Evolutionary conservation across 2,113 vertebrate species (phyloP).

Genomic region (Cromileptes altivelis): DNA sequence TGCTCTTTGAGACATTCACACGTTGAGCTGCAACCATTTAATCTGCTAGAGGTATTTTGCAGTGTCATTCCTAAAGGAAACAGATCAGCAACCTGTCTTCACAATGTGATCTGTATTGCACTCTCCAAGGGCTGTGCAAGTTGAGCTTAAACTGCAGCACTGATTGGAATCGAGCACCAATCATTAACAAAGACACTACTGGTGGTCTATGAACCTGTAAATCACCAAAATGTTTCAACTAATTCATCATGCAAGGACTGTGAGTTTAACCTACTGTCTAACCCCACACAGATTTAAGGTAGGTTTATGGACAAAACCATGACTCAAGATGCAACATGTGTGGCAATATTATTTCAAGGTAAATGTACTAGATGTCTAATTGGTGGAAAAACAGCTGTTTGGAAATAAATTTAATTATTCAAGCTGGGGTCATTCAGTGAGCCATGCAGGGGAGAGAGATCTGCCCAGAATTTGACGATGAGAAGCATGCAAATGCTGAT

Average conservation of each 20-base stretch:
- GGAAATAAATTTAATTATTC: not conserved
- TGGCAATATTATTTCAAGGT: not conserved
- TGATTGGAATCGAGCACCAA: not conserved
- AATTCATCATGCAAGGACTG: not conserved
- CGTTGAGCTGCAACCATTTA: constrained; percentile 14
- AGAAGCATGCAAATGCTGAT: constrained; percentile 2
- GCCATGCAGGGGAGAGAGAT: not conserved
- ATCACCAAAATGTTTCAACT: not conserved
- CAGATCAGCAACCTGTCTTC: constrained; percentile 1
- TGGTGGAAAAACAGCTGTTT: not conserved
- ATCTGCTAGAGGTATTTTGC: constrained; percentile 36
- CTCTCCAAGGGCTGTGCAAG: not conserved
- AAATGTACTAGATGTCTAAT: constrained; percentile 4
- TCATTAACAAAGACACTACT: not conserved
- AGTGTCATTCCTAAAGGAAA: constrained; percentile 26
- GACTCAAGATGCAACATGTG: not conserved
- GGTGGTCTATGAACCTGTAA: not conserved
- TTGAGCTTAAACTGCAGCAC: not conserved
- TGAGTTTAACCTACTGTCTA: not conserved
- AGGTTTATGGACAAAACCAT: not conserved
- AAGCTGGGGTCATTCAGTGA: not conserved
- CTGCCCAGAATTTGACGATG: not conserved
- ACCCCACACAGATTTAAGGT: not conserved
- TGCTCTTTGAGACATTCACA: constrained; percentile 13
- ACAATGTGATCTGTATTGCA: not conserved